Evolutionary conservation across 2,113 vertebrate genomes (phyloP).

Genomic region (Copsychus sechellarum): DNA sequence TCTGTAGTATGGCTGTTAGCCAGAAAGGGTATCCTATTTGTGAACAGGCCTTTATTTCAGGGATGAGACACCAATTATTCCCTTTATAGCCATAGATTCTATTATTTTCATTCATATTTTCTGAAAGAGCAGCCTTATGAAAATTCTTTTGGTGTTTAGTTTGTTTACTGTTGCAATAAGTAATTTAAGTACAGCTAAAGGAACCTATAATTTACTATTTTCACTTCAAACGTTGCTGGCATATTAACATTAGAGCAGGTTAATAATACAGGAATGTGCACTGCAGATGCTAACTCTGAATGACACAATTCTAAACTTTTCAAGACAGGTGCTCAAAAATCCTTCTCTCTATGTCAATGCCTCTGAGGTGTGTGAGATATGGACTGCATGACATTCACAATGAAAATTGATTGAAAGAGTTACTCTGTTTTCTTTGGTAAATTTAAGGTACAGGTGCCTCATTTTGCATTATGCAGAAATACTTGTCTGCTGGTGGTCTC

Average conservation of each 20-base stretch:
- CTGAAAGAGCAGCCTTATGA: background rate
- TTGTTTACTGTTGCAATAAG: background rate
- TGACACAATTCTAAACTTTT: background rate
- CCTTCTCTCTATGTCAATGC: background rate
- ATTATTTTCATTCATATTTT: background rate
- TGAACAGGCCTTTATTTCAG: background rate
- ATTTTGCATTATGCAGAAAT: background rate
- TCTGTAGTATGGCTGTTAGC: background rate
- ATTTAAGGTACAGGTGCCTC: background rate
- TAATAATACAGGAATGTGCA: background rate
- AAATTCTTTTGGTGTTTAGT: background rate
- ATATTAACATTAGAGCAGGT: background rate
- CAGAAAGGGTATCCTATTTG: background rate
- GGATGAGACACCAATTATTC: background rate
- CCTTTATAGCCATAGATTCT: background rate
- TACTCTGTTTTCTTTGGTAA: background rate
- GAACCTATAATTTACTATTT: background rate
- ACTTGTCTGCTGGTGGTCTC: background rate
- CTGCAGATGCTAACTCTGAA: background rate
- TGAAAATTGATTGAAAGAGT: background rate
- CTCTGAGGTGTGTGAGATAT: background rate
- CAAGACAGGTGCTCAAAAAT: background rate
- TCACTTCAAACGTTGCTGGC: background rate
- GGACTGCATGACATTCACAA: background rate
- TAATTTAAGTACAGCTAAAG: background rate